Conservation (phyloP, 2,888 invertebrate genomes). For the Brenthis ino region DNA sequence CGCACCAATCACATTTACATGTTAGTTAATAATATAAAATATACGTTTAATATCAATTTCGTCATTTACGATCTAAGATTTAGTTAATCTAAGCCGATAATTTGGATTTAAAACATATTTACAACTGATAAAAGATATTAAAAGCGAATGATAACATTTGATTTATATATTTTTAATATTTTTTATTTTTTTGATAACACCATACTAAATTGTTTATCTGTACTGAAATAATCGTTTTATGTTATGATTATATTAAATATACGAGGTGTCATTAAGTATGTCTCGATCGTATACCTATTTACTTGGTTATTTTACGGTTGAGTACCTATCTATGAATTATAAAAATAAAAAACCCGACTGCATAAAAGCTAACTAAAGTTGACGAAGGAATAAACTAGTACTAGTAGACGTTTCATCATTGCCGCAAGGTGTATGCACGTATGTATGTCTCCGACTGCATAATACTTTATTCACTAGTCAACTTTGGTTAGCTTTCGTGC, state of each 20-base stretch:
- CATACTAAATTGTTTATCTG: conserved; percentile 10
- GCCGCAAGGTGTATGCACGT: too few species aligned
- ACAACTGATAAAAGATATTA: conserved; percentile 68
- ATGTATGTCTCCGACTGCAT: too few species aligned
- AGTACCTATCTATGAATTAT: too few species aligned
- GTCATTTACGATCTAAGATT: conserved; percentile 65
- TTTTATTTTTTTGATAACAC: conserved; percentile 28
- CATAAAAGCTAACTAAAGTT: too few species aligned
- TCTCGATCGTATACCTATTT: too few species aligned
- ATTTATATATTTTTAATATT: conserved; percentile 60
- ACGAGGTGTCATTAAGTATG: not conserved
- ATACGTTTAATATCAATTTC: conserved; percentile 41
- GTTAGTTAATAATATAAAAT: conserved; percentile 23
- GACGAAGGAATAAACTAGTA: too few species aligned
- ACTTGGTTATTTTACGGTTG: too few species aligned
- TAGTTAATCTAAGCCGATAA: conserved; percentile 66
- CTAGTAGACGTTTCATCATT: too few species aligned
- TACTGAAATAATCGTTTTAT: conserved; percentile 4
- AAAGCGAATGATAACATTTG: conserved; percentile 77
- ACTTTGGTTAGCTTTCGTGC: too few species aligned
- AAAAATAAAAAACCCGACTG: too few species aligned
- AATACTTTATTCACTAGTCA: too few species aligned
- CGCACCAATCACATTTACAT: not conserved
- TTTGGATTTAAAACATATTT: conserved; percentile 64
- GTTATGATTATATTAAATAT: not conserved